Conservation (phyloP, 2,113 vertebrate genomes). For the Odontesthes bonariensis region DNA sequence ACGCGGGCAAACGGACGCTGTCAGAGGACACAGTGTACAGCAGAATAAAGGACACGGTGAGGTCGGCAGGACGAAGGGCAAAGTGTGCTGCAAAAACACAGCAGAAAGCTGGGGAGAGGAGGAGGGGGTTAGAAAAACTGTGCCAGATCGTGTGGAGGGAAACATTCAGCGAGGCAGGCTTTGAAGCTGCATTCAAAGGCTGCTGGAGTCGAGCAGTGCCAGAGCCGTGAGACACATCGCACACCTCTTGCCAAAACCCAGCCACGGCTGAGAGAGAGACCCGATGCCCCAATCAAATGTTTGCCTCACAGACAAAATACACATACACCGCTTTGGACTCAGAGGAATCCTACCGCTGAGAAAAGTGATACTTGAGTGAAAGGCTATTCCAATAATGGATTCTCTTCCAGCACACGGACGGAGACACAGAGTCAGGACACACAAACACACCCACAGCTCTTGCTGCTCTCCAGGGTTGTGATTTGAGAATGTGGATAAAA, state of each 20-base stretch:
- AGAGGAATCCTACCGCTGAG: conserved; percentile 40
- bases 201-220: conserved; percentile 76
- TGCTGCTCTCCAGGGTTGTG: conserved; percentile 60
- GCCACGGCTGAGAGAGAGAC: conserved; percentile 53
- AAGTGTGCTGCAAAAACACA: conserved; percentile 45
- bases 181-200: conserved; percentile 84
- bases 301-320: conserved; percentile 42
- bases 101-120: conserved; percentile 37
- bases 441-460: conserved; percentile 41
- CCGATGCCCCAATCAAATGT: conserved; percentile 58
- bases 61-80: conserved; percentile 51
- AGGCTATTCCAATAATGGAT: conserved; percentile 70
- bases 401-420: conserved; percentile 46
- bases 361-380: conserved; percentile 65
- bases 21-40: conserved; percentile 45
- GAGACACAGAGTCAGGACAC: conserved; percentile 44
- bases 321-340: conserved; percentile 26
- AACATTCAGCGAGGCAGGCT: conserved; percentile 68
- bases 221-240: conserved; percentile 68
- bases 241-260: conserved; percentile 64
- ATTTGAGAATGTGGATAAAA: conserved; percentile 55
- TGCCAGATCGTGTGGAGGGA: conserved; percentile 71
- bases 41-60: conserved; percentile 56
- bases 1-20: conserved; percentile 34
- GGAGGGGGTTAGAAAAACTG: conserved; percentile 23